A percentile compares a stretch with the other conserved stretches of the same genome.
Evolutionary conservation across 2,797 vertebrate species (phyloP).

Genomic region (Sebastes taczanowskii): DNA sequence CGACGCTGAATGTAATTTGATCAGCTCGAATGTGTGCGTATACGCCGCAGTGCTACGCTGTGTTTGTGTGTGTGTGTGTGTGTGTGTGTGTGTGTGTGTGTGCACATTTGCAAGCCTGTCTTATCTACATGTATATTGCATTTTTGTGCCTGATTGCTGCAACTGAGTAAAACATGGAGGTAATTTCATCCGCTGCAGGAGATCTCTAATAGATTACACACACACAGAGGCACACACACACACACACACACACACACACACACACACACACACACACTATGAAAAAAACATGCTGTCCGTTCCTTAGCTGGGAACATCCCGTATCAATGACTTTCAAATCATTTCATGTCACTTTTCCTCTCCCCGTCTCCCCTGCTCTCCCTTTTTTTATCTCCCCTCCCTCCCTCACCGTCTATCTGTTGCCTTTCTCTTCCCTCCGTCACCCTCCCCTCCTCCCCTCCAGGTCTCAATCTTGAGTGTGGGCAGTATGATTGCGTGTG

Average conservation of each 20-base stretch:
- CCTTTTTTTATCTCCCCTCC: slow-evolving; percentile 2
- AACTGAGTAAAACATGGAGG: slow-evolving; percentile 98
- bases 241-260: slow-evolving; percentile 7
- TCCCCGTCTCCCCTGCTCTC: slow-evolving; percentile 26
- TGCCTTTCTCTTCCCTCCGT: slow-evolving; percentile 39
- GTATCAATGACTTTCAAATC: slow-evolving; percentile 98
- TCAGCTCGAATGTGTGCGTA: slow-evolving; percentile 19
- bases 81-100: not conserved
- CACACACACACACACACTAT: slow-evolving; percentile 44
- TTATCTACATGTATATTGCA: slow-evolving; percentile 92
- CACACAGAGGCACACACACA: slow-evolving; percentile 11
- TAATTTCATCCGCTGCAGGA: slow-evolving; percentile 97
- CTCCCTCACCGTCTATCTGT: slow-evolving; percentile 32
- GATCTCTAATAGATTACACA: slow-evolving; percentile 84
- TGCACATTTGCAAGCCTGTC: slow-evolving; percentile 55
- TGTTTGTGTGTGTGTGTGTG: not conserved
- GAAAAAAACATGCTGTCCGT: slow-evolving; percentile 85
- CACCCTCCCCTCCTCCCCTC: slow-evolving; percentile 36
- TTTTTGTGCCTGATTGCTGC: slow-evolving; percentile 97
- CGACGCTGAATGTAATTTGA: slow-evolving; percentile 49
- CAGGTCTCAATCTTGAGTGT: slow-evolving; percentile 87
- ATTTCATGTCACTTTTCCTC: slow-evolving; percentile 76
- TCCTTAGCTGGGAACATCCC: slow-evolving; percentile 90
- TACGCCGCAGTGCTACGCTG: not conserved
- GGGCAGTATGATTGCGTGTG: slow-evolving; percentile 98